Evolutionary conservation across 1,140 invertebrate genomes (phyloP), one percentile per base, ranked within the genome.

Genomic region (Diachasmimorpha longicaudata): DNA sequence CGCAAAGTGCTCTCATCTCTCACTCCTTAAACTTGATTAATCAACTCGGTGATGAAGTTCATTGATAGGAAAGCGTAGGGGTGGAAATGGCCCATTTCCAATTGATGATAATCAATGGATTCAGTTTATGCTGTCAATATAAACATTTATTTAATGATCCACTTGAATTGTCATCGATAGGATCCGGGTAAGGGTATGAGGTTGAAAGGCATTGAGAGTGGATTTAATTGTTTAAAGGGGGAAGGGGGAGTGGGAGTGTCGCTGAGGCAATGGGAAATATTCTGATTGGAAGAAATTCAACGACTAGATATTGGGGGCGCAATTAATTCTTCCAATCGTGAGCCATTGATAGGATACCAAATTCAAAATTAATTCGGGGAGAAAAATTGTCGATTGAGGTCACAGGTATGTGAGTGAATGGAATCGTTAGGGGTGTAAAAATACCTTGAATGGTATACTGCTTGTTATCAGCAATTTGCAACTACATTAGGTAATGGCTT

Each of bases 1-100:
- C 23, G 69, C 9, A 31, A 71, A 71, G 23, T 19, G 58, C 58
- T 63, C 58, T 25, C 21, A 16, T 37, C 16, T 70, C 14, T 23
- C 6, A 9, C 39, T 42, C 36, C 36, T 36, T 39, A 46, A 10
- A 21, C 14, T 72, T 70, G 11, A 4, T 70, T 39, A 9, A 39
- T 44, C 16, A 72, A 52, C 70, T 71, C 19, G 39, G 39, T 42
- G 39, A 70, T 70, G 11, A 70, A 70, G 31, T 70, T 70, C 5
- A 1, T n/a, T 68, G 9, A 25, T 36, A 48, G 3, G 48, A 55
- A 55, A 55, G 14, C 6, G 19, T 21, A 2, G 1, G 48, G 39
- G 39, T 42, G 66, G 66, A 16, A n/a, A 68, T 36, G n/a, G n/a
- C 66, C 25, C 25, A 39, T 23, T 39, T 68, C 3, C 8, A 68